phyloP scores from a whole-genome alignment of 2,888 invertebrate species.

The Cancer borealis region DNA sequence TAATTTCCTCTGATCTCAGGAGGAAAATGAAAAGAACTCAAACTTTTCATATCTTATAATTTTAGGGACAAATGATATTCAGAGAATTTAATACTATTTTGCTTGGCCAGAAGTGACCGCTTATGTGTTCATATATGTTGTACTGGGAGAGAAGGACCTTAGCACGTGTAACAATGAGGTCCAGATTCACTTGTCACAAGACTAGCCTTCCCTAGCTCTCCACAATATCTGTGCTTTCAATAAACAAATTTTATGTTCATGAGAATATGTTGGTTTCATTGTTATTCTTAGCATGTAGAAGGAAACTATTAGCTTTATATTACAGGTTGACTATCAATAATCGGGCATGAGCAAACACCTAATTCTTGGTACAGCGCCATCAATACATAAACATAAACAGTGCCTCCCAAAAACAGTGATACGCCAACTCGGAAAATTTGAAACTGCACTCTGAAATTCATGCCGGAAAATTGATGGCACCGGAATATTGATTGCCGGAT shows the following conservation, averaged over 20 bases:
- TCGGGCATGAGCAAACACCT: too few species aligned
- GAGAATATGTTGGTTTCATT: conserved; percentile 30
- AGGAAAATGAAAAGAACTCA: conserved; percentile 14
- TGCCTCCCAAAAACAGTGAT: too few species aligned
- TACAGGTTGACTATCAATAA: too few species aligned
- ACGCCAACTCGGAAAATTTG: too few species aligned
- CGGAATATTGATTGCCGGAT: too few species aligned
- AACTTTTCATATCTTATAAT: conserved; percentile 36
- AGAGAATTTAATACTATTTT: conserved; percentile 38
- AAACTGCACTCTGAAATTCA: too few species aligned
- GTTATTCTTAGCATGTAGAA: not conserved
- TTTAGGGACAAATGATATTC: conserved; percentile 41
- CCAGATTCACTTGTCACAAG: conserved; percentile 32
- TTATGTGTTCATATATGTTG: conserved; percentile 42
- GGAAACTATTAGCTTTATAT: not conserved
- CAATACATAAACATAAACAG: too few species aligned
- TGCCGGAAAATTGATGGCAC: too few species aligned
- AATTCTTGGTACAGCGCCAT: too few species aligned
- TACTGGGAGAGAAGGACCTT: conserved; percentile 34
- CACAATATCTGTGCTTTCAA: conserved; percentile 43
- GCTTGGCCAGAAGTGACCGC: conserved; percentile 41
- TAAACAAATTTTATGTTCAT: conserved; percentile 45
- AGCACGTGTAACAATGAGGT: not conserved
- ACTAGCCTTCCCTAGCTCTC: conserved; percentile 41
- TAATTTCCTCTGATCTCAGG: conserved; percentile 27